A percentile compares a stretch with the other conserved stretches of the same genome.
phyloP scores from a whole-genome alignment of 2,113 vertebrate species.

The Oxyruncus cristatus region DNA sequence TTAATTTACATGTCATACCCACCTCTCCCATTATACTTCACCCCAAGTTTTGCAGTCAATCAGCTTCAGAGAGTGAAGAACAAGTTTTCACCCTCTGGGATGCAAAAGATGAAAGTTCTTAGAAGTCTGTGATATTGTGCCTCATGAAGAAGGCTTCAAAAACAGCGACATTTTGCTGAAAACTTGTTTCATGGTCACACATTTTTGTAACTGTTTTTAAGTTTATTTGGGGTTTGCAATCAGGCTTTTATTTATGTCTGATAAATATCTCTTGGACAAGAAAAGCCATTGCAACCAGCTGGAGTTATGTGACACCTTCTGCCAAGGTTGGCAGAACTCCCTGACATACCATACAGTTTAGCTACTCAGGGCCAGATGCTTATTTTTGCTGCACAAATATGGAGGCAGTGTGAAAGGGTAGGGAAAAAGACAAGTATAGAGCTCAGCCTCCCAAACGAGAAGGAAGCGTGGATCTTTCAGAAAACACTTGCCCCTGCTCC shows the following conservation, averaged over 20 bases:
- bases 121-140: background rate
- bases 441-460: background rate
- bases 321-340: conserved; percentile 42
- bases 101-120: background rate
- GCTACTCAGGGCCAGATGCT: conserved; percentile 6
- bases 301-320: conserved; percentile 36
- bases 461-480: background rate
- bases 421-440: background rate
- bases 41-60: background rate
- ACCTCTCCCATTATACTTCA: accelerated
- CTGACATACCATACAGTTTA: background rate
- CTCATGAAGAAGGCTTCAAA: background rate
- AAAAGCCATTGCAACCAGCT: conserved; percentile 27
- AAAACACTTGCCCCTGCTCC: background rate
- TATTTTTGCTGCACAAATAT: conserved; percentile 26
- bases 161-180: background rate
- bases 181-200: background rate
- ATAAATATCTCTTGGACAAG: conserved; percentile 17
- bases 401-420: conserved; percentile 10
- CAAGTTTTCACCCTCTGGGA: background rate
- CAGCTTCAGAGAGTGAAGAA: background rate
- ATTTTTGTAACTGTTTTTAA: background rate
- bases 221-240: background rate
- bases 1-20: background rate
- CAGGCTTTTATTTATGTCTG: conserved; percentile 18